Evolutionary conservation across 2,888 invertebrate species (phyloP).

Genomic region (Drosophila imparisetae): DNA sequence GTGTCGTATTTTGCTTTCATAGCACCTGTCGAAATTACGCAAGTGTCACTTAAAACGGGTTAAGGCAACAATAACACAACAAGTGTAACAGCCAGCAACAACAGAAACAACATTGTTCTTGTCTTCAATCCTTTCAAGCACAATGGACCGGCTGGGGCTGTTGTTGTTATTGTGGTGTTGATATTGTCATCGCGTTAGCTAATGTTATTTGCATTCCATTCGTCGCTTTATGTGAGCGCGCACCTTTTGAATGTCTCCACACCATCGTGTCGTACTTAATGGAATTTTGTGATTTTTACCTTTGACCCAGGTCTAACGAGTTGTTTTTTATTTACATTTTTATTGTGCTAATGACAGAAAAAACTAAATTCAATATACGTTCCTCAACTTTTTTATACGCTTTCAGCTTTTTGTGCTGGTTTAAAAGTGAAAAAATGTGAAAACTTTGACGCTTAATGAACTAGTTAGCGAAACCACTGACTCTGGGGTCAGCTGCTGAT

Average conservation of each 20-base stretch:
- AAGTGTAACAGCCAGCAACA: slow-evolving; percentile 22
- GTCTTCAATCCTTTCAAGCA: slow-evolving; percentile 66
- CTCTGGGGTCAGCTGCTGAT: slow-evolving; percentile 62
- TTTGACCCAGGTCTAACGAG: slow-evolving; percentile 56
- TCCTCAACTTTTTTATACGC: slow-evolving; percentile 44
- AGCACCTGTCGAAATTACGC: slow-evolving; percentile 75
- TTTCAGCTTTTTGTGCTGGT: slow-evolving; percentile 21
- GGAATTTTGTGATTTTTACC: slow-evolving; percentile 43
- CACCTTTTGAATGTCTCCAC: slow-evolving; percentile 21
- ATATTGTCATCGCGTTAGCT: slow-evolving; percentile 33
- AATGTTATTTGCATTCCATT: slow-evolving; percentile 66
- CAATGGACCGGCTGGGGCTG: slow-evolving; percentile 30
- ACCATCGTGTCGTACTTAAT: slow-evolving; percentile 52
- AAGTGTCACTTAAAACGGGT: slow-evolving; percentile 68
- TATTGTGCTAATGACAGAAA: slow-evolving; percentile 11
- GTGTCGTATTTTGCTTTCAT: slow-evolving; percentile 58
- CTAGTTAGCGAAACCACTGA: slow-evolving; percentile 59
- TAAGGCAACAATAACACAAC: slow-evolving; percentile 41
- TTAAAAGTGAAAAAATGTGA: slow-evolving; percentile 10
- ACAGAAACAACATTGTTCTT: slow-evolving; percentile 36
- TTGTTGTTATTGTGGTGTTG: slow-evolving; percentile 30
- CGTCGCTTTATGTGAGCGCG: slow-evolving; percentile 10
- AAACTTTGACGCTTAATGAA: slow-evolving; percentile 63
- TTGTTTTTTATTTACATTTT: slow-evolving; percentile 31
- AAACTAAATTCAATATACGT: slow-evolving; percentile 49